Evolutionary conservation across 2,888 invertebrate genomes (phyloP), one percentile per base, ranked within the genome.

Genomic region (Schrankia costaestrigalis): DNA sequence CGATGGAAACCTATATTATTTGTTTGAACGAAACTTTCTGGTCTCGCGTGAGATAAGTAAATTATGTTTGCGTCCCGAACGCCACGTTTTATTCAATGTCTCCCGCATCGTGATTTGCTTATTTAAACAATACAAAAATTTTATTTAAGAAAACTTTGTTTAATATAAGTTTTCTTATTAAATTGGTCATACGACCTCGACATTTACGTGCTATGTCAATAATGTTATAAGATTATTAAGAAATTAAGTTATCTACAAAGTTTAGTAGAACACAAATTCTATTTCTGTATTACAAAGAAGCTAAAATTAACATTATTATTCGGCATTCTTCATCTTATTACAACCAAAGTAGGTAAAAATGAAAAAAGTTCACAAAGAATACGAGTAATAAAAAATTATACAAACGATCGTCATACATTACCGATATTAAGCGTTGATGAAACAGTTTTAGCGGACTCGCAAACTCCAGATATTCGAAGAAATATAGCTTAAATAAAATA

Each of bases 1-100:
- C 75, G 71, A 75, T 72, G 76, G 79, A 80, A 83, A 85, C 84
- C 85, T 85, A 86, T 85, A 85, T 86, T 86, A 87, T 87, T 86
- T 85, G 83, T 86, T 84, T 78, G 81, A 85, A 75, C 72, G 64
- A 78, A 86, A 85, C 79, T 85, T 87, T 84, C 78, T 81, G 83
- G 79, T 85, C 82, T 81, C 83, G 71, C 65, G 75, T 75, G 80
- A 79, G 76, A 82, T 83, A 81, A 85, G 78, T 86, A 85, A 84
- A 85, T 85, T 82, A 86, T 85, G 78, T 80, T 83, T 77, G 75
- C 68, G 71, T 68, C 71, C 71, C 71, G 65, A 73, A 75, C 67
- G 66, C 70, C 70, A 68, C 68, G 63, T 75, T 74, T 63, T 71
- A 77, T 81, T 79, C 78, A 79, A 79, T 78, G 73, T 74, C 66